A percentile compares a stretch with the other conserved stretches of the same genome.
Conservation (phyloP, 2,888 invertebrate species). For the Sarcophaga caerulescens region DNA sequence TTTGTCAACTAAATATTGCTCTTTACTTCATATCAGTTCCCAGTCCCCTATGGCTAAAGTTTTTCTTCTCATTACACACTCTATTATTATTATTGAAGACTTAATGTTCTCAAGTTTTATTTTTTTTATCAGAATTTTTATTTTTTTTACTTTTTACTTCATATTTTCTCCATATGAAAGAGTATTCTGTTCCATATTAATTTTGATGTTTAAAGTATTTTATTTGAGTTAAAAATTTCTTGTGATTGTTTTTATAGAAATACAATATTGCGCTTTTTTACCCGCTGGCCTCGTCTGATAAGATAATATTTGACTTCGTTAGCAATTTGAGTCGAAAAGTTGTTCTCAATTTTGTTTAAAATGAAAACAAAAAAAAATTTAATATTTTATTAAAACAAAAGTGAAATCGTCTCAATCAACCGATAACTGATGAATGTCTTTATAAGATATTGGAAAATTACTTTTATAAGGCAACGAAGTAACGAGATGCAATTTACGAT, state of each 20-base stretch:
- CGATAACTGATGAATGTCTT: not conserved
- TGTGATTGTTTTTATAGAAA: conserved; percentile 36
- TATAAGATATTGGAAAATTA: not conserved
- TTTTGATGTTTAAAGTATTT: conserved; percentile 19
- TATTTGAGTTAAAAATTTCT: conserved; percentile 56
- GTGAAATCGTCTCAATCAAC: not conserved
- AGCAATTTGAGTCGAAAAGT: conserved; percentile 56
- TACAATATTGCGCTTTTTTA: conserved; percentile 27
- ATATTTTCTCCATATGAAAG: conserved; percentile 26
- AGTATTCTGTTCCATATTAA: conserved; percentile 13
- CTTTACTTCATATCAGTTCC: conserved; percentile 59
- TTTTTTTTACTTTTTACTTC: not conserved
- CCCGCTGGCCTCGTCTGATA: conserved; percentile 46
- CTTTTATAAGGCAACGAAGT: too few relatives aligned
- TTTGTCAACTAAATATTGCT: conserved; percentile 64
- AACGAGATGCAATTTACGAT: too few relatives aligned
- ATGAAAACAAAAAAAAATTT: not conserved
- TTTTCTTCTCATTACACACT: not conserved
- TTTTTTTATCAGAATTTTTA: conserved; percentile 52
- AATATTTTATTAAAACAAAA: not conserved
- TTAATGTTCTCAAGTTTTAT: conserved; percentile 49
- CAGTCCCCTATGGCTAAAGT: conserved; percentile 47
- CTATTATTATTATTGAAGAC: conserved; percentile 36
- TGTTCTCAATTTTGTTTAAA: conserved; percentile 10
- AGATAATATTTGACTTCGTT: conserved; percentile 60